Evolutionary conservation across 2,797 vertebrate species (phyloP).

Genomic region (Taeniopygia guttata): DNA sequence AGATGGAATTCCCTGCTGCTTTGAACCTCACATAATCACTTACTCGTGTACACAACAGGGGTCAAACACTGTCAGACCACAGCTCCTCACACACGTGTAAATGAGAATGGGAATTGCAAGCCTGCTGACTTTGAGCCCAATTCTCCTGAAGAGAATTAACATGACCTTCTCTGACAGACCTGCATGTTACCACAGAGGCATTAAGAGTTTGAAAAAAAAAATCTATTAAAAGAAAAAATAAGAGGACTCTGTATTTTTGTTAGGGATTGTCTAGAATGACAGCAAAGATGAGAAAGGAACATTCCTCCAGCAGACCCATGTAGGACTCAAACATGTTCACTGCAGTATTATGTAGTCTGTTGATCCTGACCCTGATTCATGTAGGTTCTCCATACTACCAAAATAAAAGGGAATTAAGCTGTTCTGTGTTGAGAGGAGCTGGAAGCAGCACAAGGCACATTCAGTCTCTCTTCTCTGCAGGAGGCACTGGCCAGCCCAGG

Average conservation of each 20-base stretch:
- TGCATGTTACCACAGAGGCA: neutral
- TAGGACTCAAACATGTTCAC: neutral
- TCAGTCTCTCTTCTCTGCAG: neutral
- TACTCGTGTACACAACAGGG: neutral
- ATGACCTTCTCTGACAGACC: neutral
- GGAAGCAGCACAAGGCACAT: neutral
- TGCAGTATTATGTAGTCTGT: neutral
- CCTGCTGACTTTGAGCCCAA: neutral
- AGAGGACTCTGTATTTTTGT: neutral
- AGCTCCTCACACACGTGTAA: neutral
- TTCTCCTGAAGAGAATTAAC: neutral
- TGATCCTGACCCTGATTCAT: neutral
- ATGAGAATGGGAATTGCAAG: neutral
- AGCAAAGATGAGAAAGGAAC: neutral
- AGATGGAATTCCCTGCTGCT: neutral
- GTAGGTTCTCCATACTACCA: neutral
- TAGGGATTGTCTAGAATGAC: neutral
- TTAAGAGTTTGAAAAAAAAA: neutral
- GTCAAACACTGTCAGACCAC: neutral
- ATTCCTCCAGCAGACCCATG: neutral
- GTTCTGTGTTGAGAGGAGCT: neutral
- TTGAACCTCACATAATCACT: neutral
- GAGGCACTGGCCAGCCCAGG: neutral
- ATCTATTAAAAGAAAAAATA: fast-evolving
- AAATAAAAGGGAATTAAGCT: neutral